phyloP scores from a whole-genome alignment of 1,140 invertebrate genomes.

The Drosophila pandora region DNA sequence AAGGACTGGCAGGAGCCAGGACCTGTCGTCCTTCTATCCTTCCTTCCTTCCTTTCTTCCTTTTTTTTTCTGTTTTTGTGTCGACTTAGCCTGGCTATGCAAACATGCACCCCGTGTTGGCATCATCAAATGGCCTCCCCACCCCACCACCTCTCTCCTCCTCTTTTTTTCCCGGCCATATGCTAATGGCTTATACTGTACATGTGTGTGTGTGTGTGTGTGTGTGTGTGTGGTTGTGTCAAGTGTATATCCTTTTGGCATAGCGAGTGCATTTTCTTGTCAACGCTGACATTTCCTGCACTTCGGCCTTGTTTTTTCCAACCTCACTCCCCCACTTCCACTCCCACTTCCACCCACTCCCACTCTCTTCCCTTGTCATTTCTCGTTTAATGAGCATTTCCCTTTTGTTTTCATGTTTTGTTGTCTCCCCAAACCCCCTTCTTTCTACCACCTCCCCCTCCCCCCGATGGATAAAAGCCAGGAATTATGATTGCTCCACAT shows the following conservation, averaged over 20 bases:
- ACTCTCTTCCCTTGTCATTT: constrained; percentile 50
- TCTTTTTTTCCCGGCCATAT: constrained; percentile 27
- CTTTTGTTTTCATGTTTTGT: constrained; percentile 46
- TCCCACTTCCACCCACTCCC: too few species aligned
- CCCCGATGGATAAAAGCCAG: constrained; percentile 60
- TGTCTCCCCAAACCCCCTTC: neutral
- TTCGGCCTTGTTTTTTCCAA: constrained; percentile 58
- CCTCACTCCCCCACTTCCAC: neutral
- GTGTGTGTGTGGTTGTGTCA: constrained; percentile 53
- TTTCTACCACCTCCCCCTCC: neutral
- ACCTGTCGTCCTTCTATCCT: constrained; percentile 1
- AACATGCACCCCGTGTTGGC: constrained; percentile 23
- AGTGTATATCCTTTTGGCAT: constrained; percentile 73
- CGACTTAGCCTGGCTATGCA: constrained; percentile 18
- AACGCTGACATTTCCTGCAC: constrained; percentile 79
- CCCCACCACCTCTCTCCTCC: neutral
- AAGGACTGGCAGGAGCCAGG: neutral
- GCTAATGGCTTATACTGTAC: constrained; percentile 47
- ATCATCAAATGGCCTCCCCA: neutral
- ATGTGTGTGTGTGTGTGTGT: constrained; percentile 10
- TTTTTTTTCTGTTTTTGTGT: constrained; percentile 6
- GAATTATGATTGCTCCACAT: constrained; percentile 73
- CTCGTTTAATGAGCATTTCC: constrained; percentile 75
- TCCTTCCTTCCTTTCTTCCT: too few species aligned
- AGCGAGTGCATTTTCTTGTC: constrained; percentile 79